Percentiles rank a stretch among this genome's conserved stretches.
Evolutionary conservation across 1,140 invertebrate genomes (phyloP).

Genomic region (Olivierus martensii): DNA sequence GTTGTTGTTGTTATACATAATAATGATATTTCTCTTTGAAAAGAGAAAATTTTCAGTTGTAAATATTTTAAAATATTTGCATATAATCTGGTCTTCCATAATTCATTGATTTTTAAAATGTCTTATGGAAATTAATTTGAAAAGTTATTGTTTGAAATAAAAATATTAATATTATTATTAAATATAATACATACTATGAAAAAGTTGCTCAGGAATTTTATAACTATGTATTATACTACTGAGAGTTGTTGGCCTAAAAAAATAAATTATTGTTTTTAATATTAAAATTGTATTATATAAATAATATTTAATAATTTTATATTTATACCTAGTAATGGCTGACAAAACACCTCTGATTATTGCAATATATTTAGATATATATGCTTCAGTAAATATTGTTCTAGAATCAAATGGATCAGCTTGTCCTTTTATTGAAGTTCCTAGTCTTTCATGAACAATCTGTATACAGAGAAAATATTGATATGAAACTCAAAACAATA

Average conservation of each 20-base stretch:
- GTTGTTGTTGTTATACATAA: too few relatives aligned
- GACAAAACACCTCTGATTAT: slow-evolving; percentile 71
- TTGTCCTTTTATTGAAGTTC: slow-evolving; percentile 63
- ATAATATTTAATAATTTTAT: neutral
- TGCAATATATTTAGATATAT: slow-evolving; percentile 66
- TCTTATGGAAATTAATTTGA: too few relatives aligned
- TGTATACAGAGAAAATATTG: slow-evolving; percentile 25
- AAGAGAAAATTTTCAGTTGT: too few relatives aligned
- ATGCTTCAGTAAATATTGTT: slow-evolving; percentile 78
- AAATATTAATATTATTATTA: too few relatives aligned
- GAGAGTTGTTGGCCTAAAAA: slow-evolving; percentile 55
- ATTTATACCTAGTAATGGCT: slow-evolving; percentile 48
- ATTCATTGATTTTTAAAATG: too few relatives aligned
- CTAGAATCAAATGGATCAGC: slow-evolving; percentile 67
- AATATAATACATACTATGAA: slow-evolving; percentile 46
- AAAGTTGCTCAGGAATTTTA: slow-evolving; percentile 66
- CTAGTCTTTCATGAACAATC: slow-evolving; percentile 54
- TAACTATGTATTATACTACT: slow-evolving; percentile 63
- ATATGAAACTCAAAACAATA: too few relatives aligned
- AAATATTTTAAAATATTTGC: too few relatives aligned
- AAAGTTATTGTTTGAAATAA: too few relatives aligned
- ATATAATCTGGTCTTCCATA: too few relatives aligned
- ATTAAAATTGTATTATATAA: neutral
- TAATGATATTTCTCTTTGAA: too few relatives aligned
- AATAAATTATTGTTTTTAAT: neutral